Base-by-base conservation (phyloP, 2,113 vertebrate species). In the Sialia sialis region DNA sequence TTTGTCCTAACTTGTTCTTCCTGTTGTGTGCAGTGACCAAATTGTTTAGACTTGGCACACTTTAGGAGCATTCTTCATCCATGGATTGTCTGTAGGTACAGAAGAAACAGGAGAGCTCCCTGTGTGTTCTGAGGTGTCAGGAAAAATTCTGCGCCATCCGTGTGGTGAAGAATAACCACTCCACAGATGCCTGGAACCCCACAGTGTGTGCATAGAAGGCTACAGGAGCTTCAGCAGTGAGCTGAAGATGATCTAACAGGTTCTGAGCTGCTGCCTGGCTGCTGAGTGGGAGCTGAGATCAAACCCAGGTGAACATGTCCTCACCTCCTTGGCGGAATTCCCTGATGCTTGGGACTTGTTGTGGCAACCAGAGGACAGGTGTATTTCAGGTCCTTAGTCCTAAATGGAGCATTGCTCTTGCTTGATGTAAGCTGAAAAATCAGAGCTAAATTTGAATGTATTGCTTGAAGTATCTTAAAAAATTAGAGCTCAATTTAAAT, bases 81-180 rank as follows among this genome's bases (percentile, higher is more conserved):
- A 22, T 1, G 0, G 7, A 9, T 19, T 51, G 8, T 16, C 60
- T 39, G 16, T 27, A 12, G 16, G 25, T 51, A 27, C 75, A 41
- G 39, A 63, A 60, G 63, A 7, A 1, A 2, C 16, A 41, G 32
- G 9, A 58, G 19, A 58, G 19, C 36, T 18, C 26, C 51, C 30
- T 23, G 1, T 4, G 23, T 10, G 5, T 12, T 56, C 30, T 26
- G 41, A 41, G 74, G 19, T 20, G 18, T 5, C 13, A 12, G 62
- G 16, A 16, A 17, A 72, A 89, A 29, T 32, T 89, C 22, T 2
- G 0, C 44, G 75, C 32, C 19, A 5, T 26, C 3, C 0, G 0
- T 21, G 18, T 29, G 30, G 6, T 15, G 20, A 10, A n/a, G 29
- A 80, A 46, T n/a, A 51, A 39, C 13, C 12, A 9, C 25, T 27